Evolutionary conservation across 2,113 vertebrate genomes (phyloP), one percentile per base, ranked within the genome.

Genomic region (Fregetta grallaria): DNA sequence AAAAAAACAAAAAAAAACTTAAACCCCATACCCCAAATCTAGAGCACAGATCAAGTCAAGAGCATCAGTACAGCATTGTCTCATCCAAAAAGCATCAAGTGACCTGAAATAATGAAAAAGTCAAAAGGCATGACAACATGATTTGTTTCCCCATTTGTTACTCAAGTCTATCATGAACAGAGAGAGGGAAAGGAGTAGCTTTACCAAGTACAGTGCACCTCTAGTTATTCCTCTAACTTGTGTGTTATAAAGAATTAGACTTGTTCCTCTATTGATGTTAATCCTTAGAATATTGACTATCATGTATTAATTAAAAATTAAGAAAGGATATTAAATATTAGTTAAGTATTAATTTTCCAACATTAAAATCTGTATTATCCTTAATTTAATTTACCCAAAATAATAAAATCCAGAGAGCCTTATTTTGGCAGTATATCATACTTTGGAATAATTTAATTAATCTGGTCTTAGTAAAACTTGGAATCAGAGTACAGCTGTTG

Each of bases 401-500:
- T 63, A 96, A 96, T 91, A 91, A 96, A 96, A 88, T 52, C 11
- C 50, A 79, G 83, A 85, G 90, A 94, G 65, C 52, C 78, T 96
- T 91, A 45, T 86, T 96, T 96, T 97, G 96, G 96, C 96, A 95
- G 72, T 38, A 55, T 88, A 73, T 74, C 86, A 49, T 92, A 36
- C 53, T 96, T 82, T 25, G 49, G 78, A 96, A 89, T 97, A 92
- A 96, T 96, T 89, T 75, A 96, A 97, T 97, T 97, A 96, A 97
- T 97, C 70, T 94, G 38, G 53, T 94, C 70, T 96, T 94, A 92
- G 88, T 52, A 86, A 88, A 86, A 95, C 49, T 79, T 86, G 59
- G 73, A 95, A 88, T 96, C 84, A 88, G 94, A 97, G 94, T 96
- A 91, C 96, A 97, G 96, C 97, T 96, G 97, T 96, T 95, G 92